A percentile compares a stretch with the other conserved stretches of the same genome.
phyloP scores from a whole-genome alignment of 2,113 vertebrate species.

The Forbesichthys papilliferus region DNA sequence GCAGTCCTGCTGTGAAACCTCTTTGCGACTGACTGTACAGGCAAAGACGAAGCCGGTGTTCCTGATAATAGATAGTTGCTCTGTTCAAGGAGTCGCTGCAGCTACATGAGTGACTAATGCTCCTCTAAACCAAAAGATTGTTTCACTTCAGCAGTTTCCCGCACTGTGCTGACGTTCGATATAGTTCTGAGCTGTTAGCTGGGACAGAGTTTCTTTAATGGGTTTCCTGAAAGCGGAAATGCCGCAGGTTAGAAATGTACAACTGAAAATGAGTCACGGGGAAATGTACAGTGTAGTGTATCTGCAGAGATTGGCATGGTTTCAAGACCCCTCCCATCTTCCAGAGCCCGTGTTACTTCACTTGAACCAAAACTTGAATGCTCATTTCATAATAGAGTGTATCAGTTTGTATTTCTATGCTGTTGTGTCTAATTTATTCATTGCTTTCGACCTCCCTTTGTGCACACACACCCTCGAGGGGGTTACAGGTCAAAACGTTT shows the following conservation, averaged over 20 bases:
- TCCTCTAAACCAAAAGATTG: background rate
- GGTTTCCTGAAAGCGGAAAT: background rate
- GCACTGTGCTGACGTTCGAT: conserved; percentile 1
- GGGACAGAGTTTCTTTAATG: background rate
- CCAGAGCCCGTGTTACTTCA: no score
- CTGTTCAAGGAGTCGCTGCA: background rate
- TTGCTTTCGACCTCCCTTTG: no score
- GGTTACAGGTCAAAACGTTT: background rate
- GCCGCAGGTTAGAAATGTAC: no score
- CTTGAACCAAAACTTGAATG: no score
- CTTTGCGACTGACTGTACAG: conserved; percentile 3
- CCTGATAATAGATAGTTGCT: background rate
- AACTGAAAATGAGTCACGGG: no score
- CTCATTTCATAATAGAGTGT: no score
- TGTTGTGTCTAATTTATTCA: no score
- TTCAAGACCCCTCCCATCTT: no score
- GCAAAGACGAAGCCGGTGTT: conserved; percentile 6
- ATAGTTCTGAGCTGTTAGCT: background rate
- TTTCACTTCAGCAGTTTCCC: background rate
- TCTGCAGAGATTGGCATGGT: no score
- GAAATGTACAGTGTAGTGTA: no score
- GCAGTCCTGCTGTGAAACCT: conserved; percentile 25
- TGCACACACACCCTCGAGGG: no score
- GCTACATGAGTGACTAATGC: background rate
- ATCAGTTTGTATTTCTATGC: no score